Percentiles rank a stretch among this genome's conserved stretches.
Evolutionary conservation across 30 jellyfish, hydroid and myxozoan genomes (phyloP).

Genomic region (Clytia hemisphaerica): DNA sequence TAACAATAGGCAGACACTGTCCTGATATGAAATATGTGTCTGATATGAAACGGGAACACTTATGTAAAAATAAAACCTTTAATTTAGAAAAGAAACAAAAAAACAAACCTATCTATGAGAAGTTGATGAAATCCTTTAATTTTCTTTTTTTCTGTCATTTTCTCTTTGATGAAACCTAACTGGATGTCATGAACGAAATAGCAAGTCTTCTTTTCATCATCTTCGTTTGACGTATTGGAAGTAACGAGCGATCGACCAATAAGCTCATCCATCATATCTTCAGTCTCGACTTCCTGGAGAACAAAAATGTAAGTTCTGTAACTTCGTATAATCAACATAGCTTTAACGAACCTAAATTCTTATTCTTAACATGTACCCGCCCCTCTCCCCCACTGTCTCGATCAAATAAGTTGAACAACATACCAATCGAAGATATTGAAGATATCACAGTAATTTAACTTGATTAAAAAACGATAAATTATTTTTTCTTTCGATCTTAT

Average conservation of each 20-base stretch:
- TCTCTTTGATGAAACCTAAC: conserved; percentile 61
- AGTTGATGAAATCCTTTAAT: conserved; percentile 32
- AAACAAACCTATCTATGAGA: conserved; percentile 52
- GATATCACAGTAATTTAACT: too few species aligned
- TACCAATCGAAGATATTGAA: too few species aligned
- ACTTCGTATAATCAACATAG: background rate
- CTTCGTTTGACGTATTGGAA: conserved; percentile 35
- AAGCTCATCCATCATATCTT: conserved; percentile 83
- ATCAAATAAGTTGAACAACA: background rate
- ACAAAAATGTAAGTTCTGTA: background rate
- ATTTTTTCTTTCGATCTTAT: too few species aligned
- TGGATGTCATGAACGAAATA: conserved; percentile 79
- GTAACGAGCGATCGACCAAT: conserved; percentile 61
- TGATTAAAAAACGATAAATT: background rate
- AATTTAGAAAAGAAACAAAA: background rate
- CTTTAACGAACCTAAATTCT: background rate
- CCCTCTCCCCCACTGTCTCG: background rate
- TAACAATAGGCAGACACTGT: too few species aligned
- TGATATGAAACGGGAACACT: too few species aligned
- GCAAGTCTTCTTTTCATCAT: conserved; percentile 12
- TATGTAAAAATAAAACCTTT: too few species aligned
- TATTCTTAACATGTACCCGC: background rate
- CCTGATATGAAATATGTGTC: too few species aligned
- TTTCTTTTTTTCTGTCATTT: background rate
- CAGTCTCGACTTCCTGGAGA: conserved; percentile 60